Evolutionary conservation across 2,797 vertebrate species (phyloP), one percentile per base, ranked within the genome.

Genomic region (Epinephelus coioides): DNA sequence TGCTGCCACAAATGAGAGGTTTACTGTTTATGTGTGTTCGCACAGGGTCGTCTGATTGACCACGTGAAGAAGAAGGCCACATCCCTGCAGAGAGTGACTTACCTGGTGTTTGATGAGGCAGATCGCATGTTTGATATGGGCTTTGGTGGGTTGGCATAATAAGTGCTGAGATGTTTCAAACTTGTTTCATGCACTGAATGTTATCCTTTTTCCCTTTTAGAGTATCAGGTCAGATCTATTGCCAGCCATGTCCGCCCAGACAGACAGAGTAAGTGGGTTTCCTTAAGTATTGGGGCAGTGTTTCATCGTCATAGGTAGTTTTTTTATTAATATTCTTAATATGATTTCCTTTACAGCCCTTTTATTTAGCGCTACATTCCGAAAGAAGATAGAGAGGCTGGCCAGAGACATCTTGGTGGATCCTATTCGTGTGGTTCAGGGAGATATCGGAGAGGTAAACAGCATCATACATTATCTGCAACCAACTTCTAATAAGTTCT

Each of bases 101-200:
- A 99, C 91, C 95, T 99, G 83, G 98, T 99, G 77, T 99, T 99
- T 93, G 98, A 99, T 91, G 98, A 99, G 94, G 98, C 98, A 5
- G 98, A 99, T 93, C 96, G 98, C 78, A 99, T 99, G 98, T 99
- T 99, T 90, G 98, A 99, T 79, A 99, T 99, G 98, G 98, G 98
- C 10, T 99, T 99, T 79, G 98, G 98, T 99, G 94, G 18, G 97
- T 94, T 78, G 40, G 1, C 66, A 2, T 63, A 0, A 19, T 49
- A 8, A 0, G 4, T 18, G 4, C 4, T 60, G 5, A 56, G 1
- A 68, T 47, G 1, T 17, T 55, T 3, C 40, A 5, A 46, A 57
- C 1, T 2, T 30, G 2, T 21, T 78, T 79, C 67, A 3, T 70
- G 11, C 17, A 6, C 21, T 54, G 10, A 2, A 50, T 1, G 17